Conservation (phyloP, 1,140 invertebrate species). For the Orussus abietinus region DNA sequence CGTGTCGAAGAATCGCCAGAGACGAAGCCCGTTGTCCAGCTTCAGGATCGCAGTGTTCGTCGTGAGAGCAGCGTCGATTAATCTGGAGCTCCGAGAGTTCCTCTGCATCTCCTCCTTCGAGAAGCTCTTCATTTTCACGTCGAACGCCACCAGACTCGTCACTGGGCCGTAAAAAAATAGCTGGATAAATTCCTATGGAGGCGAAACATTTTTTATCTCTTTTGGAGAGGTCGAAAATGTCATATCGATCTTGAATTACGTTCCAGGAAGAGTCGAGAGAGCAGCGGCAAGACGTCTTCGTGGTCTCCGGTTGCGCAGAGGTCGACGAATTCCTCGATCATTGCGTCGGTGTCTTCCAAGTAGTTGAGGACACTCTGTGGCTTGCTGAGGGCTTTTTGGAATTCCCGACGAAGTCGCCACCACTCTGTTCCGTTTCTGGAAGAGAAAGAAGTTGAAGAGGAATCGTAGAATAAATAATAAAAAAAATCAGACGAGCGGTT, state of each 20-base stretch:
- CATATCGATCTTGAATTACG: constrained; percentile 63
- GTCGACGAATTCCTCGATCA: constrained; percentile 65
- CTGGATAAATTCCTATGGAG: no score
- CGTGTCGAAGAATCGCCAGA: constrained; percentile 72
- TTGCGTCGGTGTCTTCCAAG: constrained; percentile 59
- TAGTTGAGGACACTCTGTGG: constrained; percentile 66
- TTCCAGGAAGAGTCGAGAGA: constrained; percentile 76
- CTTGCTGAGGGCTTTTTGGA: constrained; percentile 76
- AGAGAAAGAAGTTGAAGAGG: constrained; percentile 14
- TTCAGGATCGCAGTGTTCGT: constrained; percentile 69
- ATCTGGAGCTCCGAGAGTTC: constrained; percentile 61
- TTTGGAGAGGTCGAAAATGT: constrained; percentile 9
- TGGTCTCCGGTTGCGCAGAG: constrained; percentile 33
- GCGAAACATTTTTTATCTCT: no score
- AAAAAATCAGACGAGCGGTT: constrained; percentile 8
- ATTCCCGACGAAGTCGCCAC: constrained; percentile 71
- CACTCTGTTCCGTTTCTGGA: constrained; percentile 75
- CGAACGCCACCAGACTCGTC: constrained; percentile 66
- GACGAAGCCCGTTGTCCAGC: constrained; percentile 70
- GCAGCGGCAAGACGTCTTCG: constrained; percentile 64
- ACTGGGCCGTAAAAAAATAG: constrained; percentile 55
- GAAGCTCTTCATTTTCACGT: constrained; percentile 64
- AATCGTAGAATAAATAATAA: neutral
- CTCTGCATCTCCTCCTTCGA: constrained; percentile 54
- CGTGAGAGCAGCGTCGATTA: constrained; percentile 68